Base-by-base conservation (phyloP, 2,113 vertebrate genomes). In the Penelope pileata region DNA sequence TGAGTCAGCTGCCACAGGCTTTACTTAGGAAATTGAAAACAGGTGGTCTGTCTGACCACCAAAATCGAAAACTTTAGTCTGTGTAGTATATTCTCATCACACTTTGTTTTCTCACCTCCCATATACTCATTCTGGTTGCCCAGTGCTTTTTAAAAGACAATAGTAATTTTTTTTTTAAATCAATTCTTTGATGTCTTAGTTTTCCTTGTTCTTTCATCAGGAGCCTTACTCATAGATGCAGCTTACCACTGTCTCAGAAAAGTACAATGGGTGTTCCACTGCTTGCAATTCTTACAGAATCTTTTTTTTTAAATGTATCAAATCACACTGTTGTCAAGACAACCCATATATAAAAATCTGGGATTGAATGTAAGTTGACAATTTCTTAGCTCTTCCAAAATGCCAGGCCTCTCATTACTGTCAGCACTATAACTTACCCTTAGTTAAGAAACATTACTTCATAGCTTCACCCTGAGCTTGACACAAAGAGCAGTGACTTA, bases 211-310 rank as follows among this genome's bases (percentile, higher is more conserved):
- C 63, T 66, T 70, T 40, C 24, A 36, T 4, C 5, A 23, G n/a
- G 45, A 88, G 30, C 11, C 18, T 43, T 13, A n/a, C 45, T 51
- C 38, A 36, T 12, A 70, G 38, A 63, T 30, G 9, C 59, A 83
- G 63, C 6, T 74, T 51, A 66, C 11, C 32, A 42, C 30, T 34
- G 26, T 26, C 50, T 54, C 54, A 67, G 38, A 51, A 9, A 58
- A 62, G 6, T 8, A 16, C 2, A 66, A 68, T 5, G 29, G 30
- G 13, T 0, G 0, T 22, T 90, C 23, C 43, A 38, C 36, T 26
- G 83, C 21, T 38, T 77, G 11, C 12, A 86, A 83, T 3, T 12
- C 50, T 48, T 60, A 59, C 32, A 89, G 66, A 70, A 81, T 56
- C 43, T 43, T 50, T 8, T 9, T 48, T 48, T 67, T 56, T 10